Conservation (phyloP, 2,797 vertebrate species). For the Stomatorhinus walkeri region DNA sequence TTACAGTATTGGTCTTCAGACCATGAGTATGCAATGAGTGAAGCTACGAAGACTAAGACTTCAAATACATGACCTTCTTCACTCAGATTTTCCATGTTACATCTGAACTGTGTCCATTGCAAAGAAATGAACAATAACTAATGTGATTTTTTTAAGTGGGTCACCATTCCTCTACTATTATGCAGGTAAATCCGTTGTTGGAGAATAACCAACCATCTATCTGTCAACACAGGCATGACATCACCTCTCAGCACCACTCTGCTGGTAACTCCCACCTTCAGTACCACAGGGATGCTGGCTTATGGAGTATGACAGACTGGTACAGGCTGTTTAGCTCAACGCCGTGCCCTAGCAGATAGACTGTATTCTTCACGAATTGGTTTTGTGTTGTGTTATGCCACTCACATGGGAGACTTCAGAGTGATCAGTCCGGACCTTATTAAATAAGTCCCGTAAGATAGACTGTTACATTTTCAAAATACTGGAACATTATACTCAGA, state of each 20-base stretch:
- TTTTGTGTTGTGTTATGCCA: neutral
- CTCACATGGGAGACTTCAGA: neutral
- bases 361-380: neutral
- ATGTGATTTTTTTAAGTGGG: neutral
- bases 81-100: neutral
- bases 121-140: neutral
- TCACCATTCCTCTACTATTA: neutral
- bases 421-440: neutral
- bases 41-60: neutral
- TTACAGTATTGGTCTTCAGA: neutral
- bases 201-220: neutral
- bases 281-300: constrained; percentile 1
- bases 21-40: neutral
- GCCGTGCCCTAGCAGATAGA: neutral
- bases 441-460: neutral
- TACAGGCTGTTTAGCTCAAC: neutral
- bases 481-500: neutral
- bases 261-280: neutral
- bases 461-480: neutral
- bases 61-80: neutral
- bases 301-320: constrained; percentile 1
- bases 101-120: neutral
- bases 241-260: neutral
- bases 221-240: neutral
- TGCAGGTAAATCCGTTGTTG: neutral